Evolutionary conservation across 2,797 vertebrate species (phyloP), one percentile per base, ranked within the genome.

Genomic region (Ibycter americanus): DNA sequence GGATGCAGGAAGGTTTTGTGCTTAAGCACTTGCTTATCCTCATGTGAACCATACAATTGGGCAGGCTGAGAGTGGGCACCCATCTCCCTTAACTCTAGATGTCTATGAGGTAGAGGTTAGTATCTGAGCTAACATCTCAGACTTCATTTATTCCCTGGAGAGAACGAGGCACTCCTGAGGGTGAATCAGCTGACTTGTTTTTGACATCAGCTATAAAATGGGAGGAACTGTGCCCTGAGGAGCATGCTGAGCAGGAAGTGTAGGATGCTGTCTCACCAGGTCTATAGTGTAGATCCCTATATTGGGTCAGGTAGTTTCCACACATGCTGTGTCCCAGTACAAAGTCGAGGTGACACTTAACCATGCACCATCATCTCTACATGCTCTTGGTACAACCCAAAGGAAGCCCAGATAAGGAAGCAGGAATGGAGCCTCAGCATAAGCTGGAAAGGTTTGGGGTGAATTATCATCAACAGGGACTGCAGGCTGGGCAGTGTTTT

Each of bases 311-410:
- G n/a, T 19, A 5, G 25, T 23, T 80, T 83, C 42, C 23, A 84
- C 9, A 11, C 6, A 3, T 67, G 17, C 18, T 27, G 9, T 12
- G 20, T 20, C 47, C 22, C 27, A 22, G 11, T 4, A 59, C 29
- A 23, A 55, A 17, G n/a, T 12, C 36, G 11, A 14, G 54, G 13
- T 78, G 31, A 36, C 20, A 23, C 15, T 18, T 26, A 47, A 15
- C 23, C 27, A 21, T 12, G 31, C 8, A 44, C 20, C n/a, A 16
- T 71, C 52, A 25, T 52, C 26, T 56, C 46, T 0, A 0, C 4
- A 0, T 68, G 19, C 15, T 79, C 15, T 42, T 66, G 44, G 38
- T 54, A 23, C 21, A 84, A 32, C 34, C 17, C 19, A 55, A 61
- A 29, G 29, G 40, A 74, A 83, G 7, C 17, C 12, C 15, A 15